Evolutionary conservation across 2,797 vertebrate genomes (phyloP).

Genomic region (Rhyacichthys aspro): DNA sequence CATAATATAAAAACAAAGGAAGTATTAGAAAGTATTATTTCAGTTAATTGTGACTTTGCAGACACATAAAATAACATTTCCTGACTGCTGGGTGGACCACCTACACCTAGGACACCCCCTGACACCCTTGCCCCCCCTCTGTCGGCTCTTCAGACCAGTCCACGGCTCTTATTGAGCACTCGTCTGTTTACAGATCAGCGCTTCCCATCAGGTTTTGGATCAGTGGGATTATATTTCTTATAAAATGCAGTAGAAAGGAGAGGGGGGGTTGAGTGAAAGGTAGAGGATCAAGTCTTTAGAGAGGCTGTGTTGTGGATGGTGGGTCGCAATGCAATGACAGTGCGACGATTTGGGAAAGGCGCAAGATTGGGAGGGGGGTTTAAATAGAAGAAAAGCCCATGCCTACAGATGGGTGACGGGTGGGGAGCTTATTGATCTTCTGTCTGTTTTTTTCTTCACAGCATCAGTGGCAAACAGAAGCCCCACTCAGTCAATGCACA

Average conservation of each 20-base stretch:
- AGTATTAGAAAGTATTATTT: neutral
- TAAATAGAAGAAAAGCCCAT: constrained; percentile 55
- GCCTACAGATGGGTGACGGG: constrained; percentile 60
- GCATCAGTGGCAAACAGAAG: constrained; percentile 68
- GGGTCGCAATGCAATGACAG: constrained; percentile 35
- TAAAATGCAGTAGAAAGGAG: constrained; percentile 55
- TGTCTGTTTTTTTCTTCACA: constrained; percentile 65
- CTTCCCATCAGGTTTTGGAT: constrained; percentile 77
- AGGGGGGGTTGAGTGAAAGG: constrained; percentile 35
- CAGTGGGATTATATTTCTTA: constrained; percentile 81
- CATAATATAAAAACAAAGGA: too few species aligned
- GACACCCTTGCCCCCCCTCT: constrained; percentile 38
- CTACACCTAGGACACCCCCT: constrained; percentile 28
- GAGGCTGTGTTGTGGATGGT: constrained; percentile 29
- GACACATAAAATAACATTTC: too few species aligned
- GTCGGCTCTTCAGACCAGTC: constrained; percentile 54
- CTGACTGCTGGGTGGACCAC: constrained; percentile 10
- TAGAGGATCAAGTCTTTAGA: constrained; percentile 29
- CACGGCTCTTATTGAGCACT: constrained; percentile 72
- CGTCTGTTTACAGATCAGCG: constrained; percentile 77
- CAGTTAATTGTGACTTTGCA: too few species aligned
- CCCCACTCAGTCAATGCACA: constrained; percentile 61
- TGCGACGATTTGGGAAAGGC: constrained; percentile 45
- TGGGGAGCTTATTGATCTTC: constrained; percentile 67
- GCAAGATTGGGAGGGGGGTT: constrained; percentile 12